Evolutionary conservation across 2,113 vertebrate species (phyloP).

Genomic region (Bubo scandiacus): DNA sequence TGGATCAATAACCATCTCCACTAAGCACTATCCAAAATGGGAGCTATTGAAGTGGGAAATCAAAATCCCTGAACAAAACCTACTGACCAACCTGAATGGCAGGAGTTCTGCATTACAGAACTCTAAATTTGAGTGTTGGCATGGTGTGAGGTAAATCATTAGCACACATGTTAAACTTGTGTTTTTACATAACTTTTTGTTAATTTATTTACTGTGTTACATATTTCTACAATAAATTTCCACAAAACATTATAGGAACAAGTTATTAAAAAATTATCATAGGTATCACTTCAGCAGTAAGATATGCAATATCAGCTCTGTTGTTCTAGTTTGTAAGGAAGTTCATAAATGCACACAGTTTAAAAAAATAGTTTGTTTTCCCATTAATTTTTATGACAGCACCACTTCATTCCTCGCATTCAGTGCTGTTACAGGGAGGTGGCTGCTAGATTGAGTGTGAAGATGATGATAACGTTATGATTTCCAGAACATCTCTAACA

Average conservation of each 20-base stretch:
- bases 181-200: not conserved
- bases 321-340: not conserved
- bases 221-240: not conserved
- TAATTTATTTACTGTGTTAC: not conserved
- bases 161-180: not conserved
- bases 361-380: not conserved
- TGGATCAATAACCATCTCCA: not conserved
- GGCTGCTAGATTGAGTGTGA: not conserved
- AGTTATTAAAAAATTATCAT: not conserved
- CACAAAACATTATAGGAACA: not conserved
- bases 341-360: not conserved
- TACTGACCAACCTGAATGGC: not conserved
- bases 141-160: not conserved
- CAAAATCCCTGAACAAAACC: not conserved
- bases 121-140: not conserved
- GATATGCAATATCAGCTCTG: not conserved
- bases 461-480: not conserved
- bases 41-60: not conserved
- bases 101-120: not conserved
- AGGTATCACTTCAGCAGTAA: not conserved
- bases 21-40: not conserved
- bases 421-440: not conserved
- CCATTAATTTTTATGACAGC: not conserved
- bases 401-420: not conserved
- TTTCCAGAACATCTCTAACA: not conserved